Evolutionary conservation across 1,140 invertebrate genomes (phyloP).

Genomic region (Drosophila leontia): DNA sequence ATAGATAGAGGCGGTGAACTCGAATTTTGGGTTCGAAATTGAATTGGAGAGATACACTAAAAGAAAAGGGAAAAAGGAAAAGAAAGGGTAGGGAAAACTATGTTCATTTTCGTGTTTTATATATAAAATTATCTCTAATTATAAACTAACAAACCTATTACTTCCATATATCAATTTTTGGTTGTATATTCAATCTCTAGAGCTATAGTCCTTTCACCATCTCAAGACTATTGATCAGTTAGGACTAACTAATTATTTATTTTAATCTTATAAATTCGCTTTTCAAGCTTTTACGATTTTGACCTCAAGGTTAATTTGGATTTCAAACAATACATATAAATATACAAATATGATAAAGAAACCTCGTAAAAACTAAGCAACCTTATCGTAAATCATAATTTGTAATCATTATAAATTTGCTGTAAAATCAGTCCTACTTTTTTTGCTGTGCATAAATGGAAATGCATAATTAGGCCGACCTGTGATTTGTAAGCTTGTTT

Average conservation of each 20-base stretch:
- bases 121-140: neutral
- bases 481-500: constrained; percentile 46
- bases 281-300: no score
- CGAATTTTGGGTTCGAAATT: constrained; percentile 26
- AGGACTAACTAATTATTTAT: neutral
- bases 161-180: neutral
- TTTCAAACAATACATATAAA: no score
- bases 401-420: neutral
- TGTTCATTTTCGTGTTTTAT: neutral
- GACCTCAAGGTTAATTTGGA: neutral
- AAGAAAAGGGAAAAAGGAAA: constrained; percentile 11
- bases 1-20: constrained; percentile 27
- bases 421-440: neutral
- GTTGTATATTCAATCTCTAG: neutral
- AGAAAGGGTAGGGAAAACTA: constrained; percentile 1
- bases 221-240: neutral
- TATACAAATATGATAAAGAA: neutral
- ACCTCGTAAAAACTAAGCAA: neutral
- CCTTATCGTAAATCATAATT: neutral
- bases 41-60: constrained; percentile 7
- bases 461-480: constrained; percentile 45
- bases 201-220: neutral
- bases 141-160: neutral
- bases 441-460: constrained; percentile 10
- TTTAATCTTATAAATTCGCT: neutral